phyloP scores from a whole-genome alignment of 2,888 invertebrate genomes.

The Idaea straminata region DNA sequence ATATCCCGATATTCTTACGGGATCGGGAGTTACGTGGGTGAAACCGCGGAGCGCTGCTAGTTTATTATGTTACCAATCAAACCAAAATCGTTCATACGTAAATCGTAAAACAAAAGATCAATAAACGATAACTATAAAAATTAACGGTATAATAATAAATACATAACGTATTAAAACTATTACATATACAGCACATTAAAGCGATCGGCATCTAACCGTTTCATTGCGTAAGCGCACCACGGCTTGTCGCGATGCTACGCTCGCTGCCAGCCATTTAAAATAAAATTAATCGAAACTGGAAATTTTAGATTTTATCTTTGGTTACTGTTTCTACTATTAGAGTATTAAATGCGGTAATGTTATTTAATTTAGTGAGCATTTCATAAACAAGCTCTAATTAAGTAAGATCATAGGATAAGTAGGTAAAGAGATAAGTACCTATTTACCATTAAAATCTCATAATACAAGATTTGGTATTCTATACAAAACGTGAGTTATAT shows the following conservation, averaged over 20 bases:
- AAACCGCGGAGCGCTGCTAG: no score
- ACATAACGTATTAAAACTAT: not conserved
- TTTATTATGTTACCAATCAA: no score
- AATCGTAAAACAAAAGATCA: not conserved
- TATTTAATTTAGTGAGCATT: not conserved
- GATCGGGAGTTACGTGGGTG: no score
- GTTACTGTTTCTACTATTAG: not conserved
- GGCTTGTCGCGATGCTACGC: not conserved
- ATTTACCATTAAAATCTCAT: no score
- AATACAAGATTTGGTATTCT: no score
- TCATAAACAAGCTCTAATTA: not conserved
- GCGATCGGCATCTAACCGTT: slow-evolving; percentile 4
- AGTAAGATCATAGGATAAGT: not conserved
- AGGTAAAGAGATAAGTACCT: not conserved
- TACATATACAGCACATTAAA: slow-evolving; percentile 3
- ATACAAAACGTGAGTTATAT: no score
- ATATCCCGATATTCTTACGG: no score
- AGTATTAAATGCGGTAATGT: not conserved
- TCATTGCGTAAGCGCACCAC: slow-evolving; percentile 3
- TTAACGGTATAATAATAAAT: not conserved
- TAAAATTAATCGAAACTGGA: slow-evolving; percentile 4
- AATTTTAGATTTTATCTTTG: not conserved
- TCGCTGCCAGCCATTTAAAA: not conserved
- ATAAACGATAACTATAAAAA: not conserved
- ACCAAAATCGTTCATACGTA: no score